These are phyloP conservation scores for Pseudomyrmex concolor DNA, from an alignment of 1,140 invertebrate genomes.

Conservation along the genomic window DNA sequence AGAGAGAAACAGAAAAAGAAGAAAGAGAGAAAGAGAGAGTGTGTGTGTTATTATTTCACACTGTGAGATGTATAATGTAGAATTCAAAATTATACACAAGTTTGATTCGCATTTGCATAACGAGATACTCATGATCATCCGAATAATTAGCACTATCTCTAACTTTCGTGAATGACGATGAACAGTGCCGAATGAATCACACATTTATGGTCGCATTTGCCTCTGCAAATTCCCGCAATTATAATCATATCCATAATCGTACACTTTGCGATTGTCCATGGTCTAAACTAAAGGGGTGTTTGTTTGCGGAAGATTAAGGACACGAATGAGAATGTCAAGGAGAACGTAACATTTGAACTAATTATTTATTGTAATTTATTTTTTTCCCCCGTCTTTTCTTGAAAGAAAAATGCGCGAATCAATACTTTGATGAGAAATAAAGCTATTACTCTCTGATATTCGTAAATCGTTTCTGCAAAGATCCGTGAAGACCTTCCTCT, in stretches of 20 bases:
- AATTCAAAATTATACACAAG: conserved; percentile 30
- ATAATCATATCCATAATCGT: conserved; percentile 15
- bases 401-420: background rate
- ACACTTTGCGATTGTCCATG: background rate
- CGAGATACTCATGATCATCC: conserved; percentile 44
- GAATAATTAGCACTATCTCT: conserved; percentile 31
- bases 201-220: conserved; percentile 22
- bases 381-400: background rate
- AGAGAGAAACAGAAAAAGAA: too few relatives aligned
- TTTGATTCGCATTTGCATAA: conserved; percentile 24
- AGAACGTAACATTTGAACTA: too few relatives aligned
- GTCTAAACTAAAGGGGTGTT: background rate
- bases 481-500: background rate
- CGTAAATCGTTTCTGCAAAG: conserved; percentile 3
- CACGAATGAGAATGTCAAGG: too few relatives aligned
- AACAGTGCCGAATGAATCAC: conserved; percentile 19
- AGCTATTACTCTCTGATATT: background rate
- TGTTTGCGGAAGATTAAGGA: background rate
- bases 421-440: conserved; percentile 1
- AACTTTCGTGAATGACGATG: conserved; percentile 39
- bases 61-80: conserved; percentile 11
- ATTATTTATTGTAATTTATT: background rate
- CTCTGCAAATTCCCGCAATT: conserved; percentile 3
- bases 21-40: too few relatives aligned
- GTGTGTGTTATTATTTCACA: background rate